Evolutionary conservation across 2,113 vertebrate genomes (phyloP).

Genomic region (Colaptes auratus): DNA sequence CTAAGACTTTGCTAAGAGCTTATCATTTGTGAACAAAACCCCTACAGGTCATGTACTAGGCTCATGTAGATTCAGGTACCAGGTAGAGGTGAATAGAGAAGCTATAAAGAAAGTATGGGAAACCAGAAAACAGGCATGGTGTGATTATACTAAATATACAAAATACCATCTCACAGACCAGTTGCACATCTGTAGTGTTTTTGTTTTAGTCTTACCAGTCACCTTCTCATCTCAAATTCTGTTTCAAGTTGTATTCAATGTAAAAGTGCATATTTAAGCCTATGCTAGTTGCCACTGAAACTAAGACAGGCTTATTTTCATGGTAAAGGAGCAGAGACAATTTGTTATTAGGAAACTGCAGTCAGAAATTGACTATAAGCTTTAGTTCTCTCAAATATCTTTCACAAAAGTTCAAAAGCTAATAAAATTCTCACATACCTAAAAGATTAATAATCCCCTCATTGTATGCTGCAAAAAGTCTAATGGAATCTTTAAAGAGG

Average conservation of each 20-base stretch:
- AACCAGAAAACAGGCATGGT: background rate
- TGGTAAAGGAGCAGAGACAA: background rate
- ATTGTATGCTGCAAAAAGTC: slow-evolving; percentile 95
- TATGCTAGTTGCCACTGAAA: background rate
- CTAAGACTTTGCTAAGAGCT: background rate
- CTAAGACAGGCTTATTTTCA: background rate
- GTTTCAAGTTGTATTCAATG: background rate
- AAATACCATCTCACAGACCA: background rate
- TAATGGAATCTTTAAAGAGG: slow-evolving; percentile 96
- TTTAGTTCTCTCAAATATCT: background rate
- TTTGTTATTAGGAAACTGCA: background rate
- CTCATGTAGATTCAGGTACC: background rate
- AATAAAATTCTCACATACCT: slow-evolving; percentile 79
- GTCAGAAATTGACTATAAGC: background rate
- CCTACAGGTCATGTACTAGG: background rate
- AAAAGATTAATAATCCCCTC: slow-evolving; percentile 96
- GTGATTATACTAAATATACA: background rate
- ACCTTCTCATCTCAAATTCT: background rate
- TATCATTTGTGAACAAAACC: background rate
- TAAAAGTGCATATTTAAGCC: background rate
- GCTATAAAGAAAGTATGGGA: background rate
- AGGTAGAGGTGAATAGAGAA: background rate
- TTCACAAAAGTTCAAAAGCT: background rate
- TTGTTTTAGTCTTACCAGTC: background rate
- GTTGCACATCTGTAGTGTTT: background rate